Evolutionary conservation across 92 coral and sea anemone genomes (phyloP), one percentile per base, ranked within the genome.

Genomic region (Phymanthus crucifer): DNA sequence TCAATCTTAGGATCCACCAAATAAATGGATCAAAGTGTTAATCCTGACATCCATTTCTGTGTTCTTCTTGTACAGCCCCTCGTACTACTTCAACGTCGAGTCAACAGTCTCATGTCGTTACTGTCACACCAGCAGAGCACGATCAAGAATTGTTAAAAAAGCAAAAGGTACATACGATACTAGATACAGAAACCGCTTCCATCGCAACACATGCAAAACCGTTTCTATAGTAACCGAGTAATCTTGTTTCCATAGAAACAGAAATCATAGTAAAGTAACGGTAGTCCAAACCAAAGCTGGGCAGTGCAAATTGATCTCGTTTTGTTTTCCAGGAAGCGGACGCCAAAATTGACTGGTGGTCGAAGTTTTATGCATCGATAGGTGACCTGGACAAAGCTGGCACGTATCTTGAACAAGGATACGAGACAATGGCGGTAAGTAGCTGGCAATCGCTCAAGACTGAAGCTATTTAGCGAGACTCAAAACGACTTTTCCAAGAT

Each of bases 281-380:
- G n/a, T n/a, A n/a, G n/a, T n/a, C n/a, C n/a, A n/a, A 50, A 50
- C 58, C 45, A 38, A 38, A 11, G 10, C 45, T 38, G 45, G 3
- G 27, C 27, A 32, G 26, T 34, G 29, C 19, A 70, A 6, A n/a
- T 19, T 2, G 1, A 0, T 13, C 40, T 3, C 40, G 4, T 32
- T 23, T 27, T 69, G 4, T 1, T 33, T 32, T 21, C 21, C 66
- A 66, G 76, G 85, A 84, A 45, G 84, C 89, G 47, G 88, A 80
- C 1, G 97, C 86, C 4, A 92, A 91, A 78, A 74, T 80, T 1
- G 98, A 91, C 47, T 93, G 98, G 98, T 93, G 98, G 98, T 89
- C 96, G 37, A 93, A 93, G 77, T 93, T 91, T 81, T 91, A 74
- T 40, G 93, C 93, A 14, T 91, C 97, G 14, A 83, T 83, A 36